Evolutionary conservation across 2,797 vertebrate species (phyloP), one percentile per base, ranked within the genome.

Genomic region (Clarias platycephalus): DNA sequence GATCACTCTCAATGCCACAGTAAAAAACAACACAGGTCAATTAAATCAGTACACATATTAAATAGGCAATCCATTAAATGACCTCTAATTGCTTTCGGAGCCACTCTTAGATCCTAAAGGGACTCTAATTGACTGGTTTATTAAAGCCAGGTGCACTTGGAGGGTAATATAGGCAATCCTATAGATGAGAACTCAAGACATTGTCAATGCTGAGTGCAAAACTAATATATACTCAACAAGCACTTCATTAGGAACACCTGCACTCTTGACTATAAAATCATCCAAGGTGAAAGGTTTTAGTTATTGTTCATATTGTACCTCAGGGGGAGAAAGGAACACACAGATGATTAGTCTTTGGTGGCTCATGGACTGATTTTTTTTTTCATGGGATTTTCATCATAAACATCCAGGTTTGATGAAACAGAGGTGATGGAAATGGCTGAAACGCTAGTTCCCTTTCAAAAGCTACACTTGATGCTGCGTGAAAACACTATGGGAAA

Each of bases 1-100:
- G 77, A 63, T 15, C 34, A 63, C 12, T 62, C 22, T 24, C 4
- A 26, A 24, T 22, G 75, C 57, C 13, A 40, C 13, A 16, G 26
- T 34, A 22, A 40, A 78, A 63, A n/a, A 37, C 15, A 37, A 15
- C 55, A 77, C 20, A 44, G 3, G 37, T 15, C 37, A 79, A 79
- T 79, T 79, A 63, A 79, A 79, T 79, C 37, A 63, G 37, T n/a
- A 26, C 34, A 63, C 49, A 64, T 80, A 80, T 80, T 80, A 44
- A 80, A 80, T 26, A 26, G 2, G 24, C 37, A 80, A 64, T 80
- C 60, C 37, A 80, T 80, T 64, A 64, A 62, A 49, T 60, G 57
- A 60, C 22, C 20, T 37, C 22, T 58, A 77, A 77, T 64, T 80
- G 60, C 77, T 10, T 80, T 64, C 64, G 77, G 60, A 62, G 24